Evolutionary conservation across 2,888 invertebrate species (phyloP), one percentile per base, ranked within the genome.

Genomic region (Syrista parreyssii): DNA sequence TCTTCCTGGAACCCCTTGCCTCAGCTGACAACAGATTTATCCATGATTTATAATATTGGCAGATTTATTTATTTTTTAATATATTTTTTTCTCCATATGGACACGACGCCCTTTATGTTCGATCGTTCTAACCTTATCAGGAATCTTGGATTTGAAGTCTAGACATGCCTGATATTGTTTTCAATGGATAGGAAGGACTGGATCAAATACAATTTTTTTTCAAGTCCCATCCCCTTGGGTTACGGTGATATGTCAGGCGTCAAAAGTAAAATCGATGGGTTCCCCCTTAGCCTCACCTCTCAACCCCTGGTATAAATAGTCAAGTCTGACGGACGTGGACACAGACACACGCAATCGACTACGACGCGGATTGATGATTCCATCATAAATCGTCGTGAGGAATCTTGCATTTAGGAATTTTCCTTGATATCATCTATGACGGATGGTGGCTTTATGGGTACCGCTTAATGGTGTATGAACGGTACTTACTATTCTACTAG

Each of bases 11-110:
- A 79, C 35, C 15, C 35, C 0, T 15, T 4, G 68, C 32, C 76
- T 78, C 76, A 40, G 31, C 12, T 55, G 68, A 30, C 71, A 30
- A 68, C 34, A 31, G 74, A 32, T 75, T 79, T 79, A 75, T 72
- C 40, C 15, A 23, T 23, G 40, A 55, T 23, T 40, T 23, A 40
- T 40, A 23, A 40, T 55, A 55, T 9, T 55, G 40, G 23, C 40
- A 23, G 40, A 55, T 23, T 55, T 55, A 55, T 0, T 55, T 40
- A 1, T 23, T 2, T 23, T 23, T 23, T 4, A 12, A 40, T 40
- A 15, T 55, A 36, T 23, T 6, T 9, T 55, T 55, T 55, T 23
- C 23, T 15, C 4, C 23, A 55, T 23, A 23, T 6, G 23, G 23
- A 55, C 23, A 2, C 2, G 15, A 1, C 12, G 36, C 36, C 23